Evolutionary conservation across 2,797 vertebrate genomes (phyloP).

Genomic region (Etheostoma nigrum): DNA sequence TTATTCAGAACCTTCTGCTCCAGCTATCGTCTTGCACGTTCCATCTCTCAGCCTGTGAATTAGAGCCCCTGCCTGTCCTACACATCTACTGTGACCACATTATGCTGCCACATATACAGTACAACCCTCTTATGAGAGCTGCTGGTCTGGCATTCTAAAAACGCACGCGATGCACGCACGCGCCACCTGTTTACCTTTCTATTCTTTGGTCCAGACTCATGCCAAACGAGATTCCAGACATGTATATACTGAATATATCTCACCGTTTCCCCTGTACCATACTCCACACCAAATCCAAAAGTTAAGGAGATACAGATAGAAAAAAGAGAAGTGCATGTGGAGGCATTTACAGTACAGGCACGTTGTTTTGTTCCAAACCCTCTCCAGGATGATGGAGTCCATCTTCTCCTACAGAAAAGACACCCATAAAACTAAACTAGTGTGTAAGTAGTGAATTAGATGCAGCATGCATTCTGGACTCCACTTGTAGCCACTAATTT

Average conservation of each 20-base stretch:
- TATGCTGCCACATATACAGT: slow-evolving; percentile 75
- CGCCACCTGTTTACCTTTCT: slow-evolving; percentile 30
- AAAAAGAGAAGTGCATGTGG: background rate
- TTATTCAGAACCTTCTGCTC: slow-evolving; percentile 75
- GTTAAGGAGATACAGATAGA: slow-evolving; percentile 8
- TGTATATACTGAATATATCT: too few relatives aligned
- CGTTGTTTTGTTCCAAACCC: slow-evolving; percentile 8
- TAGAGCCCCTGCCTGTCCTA: slow-evolving; percentile 68
- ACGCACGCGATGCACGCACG: background rate
- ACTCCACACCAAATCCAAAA: background rate
- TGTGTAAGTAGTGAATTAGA: slow-evolving; percentile 6
- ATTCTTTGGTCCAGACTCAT: slow-evolving; percentile 40
- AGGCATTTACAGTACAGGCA: slow-evolving; percentile 17
- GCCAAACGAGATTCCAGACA: slow-evolving; percentile 33
- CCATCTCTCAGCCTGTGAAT: slow-evolving; percentile 75
- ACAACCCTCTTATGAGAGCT: slow-evolving; percentile 72
- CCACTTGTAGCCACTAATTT: slow-evolving; percentile 1
- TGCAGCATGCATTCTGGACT: slow-evolving; percentile 15
- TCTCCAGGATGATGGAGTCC: background rate
- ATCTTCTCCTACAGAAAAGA: slow-evolving; percentile 5
- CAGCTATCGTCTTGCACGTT: slow-evolving; percentile 62
- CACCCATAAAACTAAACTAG: background rate
- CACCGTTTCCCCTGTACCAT: too few relatives aligned
- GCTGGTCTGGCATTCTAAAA: slow-evolving; percentile 53
- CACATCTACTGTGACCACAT: slow-evolving; percentile 79